phyloP scores from a whole-genome alignment of 37 sponge, comb jelly and placozoan genomes.

The Petrosia ficiformis region DNA sequence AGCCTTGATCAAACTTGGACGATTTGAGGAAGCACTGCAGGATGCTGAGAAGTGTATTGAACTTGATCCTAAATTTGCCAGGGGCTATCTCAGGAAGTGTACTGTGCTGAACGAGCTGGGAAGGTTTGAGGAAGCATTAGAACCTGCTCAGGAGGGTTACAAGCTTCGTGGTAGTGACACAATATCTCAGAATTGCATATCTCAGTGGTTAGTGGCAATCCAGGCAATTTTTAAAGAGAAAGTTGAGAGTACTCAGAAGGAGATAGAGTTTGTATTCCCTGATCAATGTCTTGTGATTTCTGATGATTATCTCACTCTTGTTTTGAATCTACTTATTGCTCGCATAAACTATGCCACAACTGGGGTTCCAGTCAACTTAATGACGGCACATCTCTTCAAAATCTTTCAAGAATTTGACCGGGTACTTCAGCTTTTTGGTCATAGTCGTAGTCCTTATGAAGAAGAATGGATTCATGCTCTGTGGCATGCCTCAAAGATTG shows the following conservation, averaged over 20 bases:
- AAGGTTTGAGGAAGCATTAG: background rate
- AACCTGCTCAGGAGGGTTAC: slow-evolving; percentile 6
- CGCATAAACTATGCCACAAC: too few relatives aligned
- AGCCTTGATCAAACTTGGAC: slow-evolving; percentile 14
- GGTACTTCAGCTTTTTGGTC: slow-evolving; percentile 33
- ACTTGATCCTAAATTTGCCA: slow-evolving; percentile 35
- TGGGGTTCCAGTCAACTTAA: too few relatives aligned
- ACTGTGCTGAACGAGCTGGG: background rate
- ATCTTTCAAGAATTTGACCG: too few relatives aligned
- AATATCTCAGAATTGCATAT: background rate
- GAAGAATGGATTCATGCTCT: slow-evolving; percentile 8
- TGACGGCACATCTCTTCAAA: too few relatives aligned
- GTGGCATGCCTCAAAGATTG: background rate
- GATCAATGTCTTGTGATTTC: too few relatives aligned
- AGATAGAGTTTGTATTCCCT: slow-evolving; percentile 24
- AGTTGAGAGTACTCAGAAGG: background rate
- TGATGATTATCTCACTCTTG: too few relatives aligned
- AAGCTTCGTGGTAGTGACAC: slow-evolving; percentile 8
- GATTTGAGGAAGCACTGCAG: slow-evolving; percentile 31
- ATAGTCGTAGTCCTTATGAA: background rate
- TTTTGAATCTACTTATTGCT: too few relatives aligned
- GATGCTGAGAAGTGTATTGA: slow-evolving; percentile 41
- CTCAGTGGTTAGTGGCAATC: background rate
- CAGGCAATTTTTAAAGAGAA: background rate
- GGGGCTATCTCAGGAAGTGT: slow-evolving; percentile 4